Percentiles rank a stretch among this genome's conserved stretches.
These are phyloP conservation scores for Leptura quadrifasciata DNA, from an alignment of 2,888 invertebrate species.

Conservation along the genomic window DNA sequence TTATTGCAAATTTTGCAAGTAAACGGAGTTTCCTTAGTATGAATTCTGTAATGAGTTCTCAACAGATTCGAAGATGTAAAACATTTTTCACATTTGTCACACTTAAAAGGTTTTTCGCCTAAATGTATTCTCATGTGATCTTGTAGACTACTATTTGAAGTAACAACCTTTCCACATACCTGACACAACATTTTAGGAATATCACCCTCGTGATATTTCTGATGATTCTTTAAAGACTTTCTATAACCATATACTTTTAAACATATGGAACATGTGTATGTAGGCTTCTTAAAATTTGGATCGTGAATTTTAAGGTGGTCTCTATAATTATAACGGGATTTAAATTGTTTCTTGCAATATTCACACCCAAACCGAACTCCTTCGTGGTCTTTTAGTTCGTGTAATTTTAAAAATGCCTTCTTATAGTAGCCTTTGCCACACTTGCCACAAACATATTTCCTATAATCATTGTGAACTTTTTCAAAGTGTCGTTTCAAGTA, in stretches of 20 bases:
- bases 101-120: conserved; percentile 64
- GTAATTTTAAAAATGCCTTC: conserved; percentile 54
- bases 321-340: conserved; percentile 58
- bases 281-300: conserved; percentile 49
- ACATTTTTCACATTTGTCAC: conserved; percentile 56
- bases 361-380: conserved; percentile 58
- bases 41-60: conserved; percentile 58
- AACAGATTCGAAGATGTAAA: conserved; percentile 63
- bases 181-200: conserved; percentile 73
- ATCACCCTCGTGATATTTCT: conserved; percentile 47
- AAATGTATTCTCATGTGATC: conserved; percentile 65
- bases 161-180: conserved; percentile 76
- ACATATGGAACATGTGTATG: conserved; percentile 52
- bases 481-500: conserved; percentile 54
- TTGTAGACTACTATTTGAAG: conserved; percentile 74
- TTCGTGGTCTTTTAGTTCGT: conserved; percentile 60
- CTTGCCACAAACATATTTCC: conserved; percentile 61
- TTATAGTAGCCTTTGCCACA: conserved; percentile 61
- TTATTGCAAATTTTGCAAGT: conserved; percentile 58
- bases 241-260: conserved; percentile 44
- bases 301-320: conserved; percentile 57
- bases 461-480: conserved; percentile 74
- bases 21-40: conserved; percentile 44
- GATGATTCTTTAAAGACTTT: conserved; percentile 44
- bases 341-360: conserved; percentile 61